Evolutionary conservation across 2,113 vertebrate species (phyloP).

Genomic region (Chelonoidis abingdonii): DNA sequence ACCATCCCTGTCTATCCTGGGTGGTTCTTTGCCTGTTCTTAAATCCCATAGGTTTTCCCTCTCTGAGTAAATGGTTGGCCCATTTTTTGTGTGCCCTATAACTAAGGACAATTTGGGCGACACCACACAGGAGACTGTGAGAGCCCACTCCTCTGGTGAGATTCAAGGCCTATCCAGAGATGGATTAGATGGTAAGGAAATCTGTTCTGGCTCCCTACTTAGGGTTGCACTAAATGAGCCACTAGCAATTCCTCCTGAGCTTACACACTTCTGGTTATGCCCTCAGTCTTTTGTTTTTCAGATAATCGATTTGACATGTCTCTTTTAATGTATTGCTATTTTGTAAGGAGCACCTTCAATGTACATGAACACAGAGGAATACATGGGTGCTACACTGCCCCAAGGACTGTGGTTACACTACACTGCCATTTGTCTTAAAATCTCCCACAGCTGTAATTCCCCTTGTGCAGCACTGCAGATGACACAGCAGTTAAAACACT

Average conservation of each 20-base stretch:
- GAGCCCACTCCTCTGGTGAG: not conserved
- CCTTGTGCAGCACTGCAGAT: not conserved
- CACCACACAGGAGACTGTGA: not conserved
- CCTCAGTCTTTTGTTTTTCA: not conserved
- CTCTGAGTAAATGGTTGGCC: fast-evolving
- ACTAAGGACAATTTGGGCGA: fast-evolving
- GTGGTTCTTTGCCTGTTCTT: not conserved
- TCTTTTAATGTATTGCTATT: not conserved
- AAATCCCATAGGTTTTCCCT: fast-evolving
- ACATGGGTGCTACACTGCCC: not conserved
- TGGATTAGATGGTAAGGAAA: not conserved
- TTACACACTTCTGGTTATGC: not conserved
- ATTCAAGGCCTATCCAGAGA: not conserved
- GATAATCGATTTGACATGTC: not conserved
- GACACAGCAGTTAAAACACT: not conserved
- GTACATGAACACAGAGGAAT: not conserved
- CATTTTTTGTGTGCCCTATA: not conserved
- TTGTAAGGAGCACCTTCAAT: not conserved
- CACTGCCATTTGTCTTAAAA: not conserved
- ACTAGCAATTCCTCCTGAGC: not conserved
- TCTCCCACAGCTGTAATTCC: not conserved
- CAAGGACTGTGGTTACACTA: not conserved
- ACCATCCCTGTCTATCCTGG: not conserved
- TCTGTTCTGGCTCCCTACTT: not conserved
- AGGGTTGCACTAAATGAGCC: too few species aligned